Percentiles rank a stretch among this genome's conserved stretches.
Evolutionary conservation across 2,888 invertebrate genomes (phyloP).

Genomic region (Chalcis sispes): DNA sequence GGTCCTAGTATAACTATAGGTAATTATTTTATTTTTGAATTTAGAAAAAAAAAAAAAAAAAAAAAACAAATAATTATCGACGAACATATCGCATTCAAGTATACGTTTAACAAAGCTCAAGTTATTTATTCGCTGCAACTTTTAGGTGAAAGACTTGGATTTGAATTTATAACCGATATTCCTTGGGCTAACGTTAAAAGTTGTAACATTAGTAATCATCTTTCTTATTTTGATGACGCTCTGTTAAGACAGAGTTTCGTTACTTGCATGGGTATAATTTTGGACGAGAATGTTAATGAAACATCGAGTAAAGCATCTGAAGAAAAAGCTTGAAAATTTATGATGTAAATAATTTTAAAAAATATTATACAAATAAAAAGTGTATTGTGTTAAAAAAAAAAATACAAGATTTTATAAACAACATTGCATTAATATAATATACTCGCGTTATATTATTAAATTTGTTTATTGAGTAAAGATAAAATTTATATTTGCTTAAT

Average conservation of each 20-base stretch:
- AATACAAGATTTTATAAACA: no score
- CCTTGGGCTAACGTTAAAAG: conserved; percentile 11
- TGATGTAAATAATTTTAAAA: no score
- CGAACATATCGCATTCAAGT: background rate
- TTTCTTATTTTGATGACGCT: background rate
- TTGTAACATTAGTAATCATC: background rate
- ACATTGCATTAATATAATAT: no score
- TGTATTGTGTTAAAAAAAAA: no score
- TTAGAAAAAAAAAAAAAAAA: background rate
- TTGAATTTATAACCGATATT: conserved; percentile 21
- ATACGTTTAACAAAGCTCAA: no score
- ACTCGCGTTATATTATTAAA: no score
- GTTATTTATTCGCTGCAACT: background rate
- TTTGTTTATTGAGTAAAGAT: no score
- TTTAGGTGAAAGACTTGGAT: conserved; percentile 45
- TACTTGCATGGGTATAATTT: conserved; percentile 34
- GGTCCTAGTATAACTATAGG: conserved; percentile 61
- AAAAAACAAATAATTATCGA: background rate
- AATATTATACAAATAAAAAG: no score
- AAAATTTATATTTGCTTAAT: no score
- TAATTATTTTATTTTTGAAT: conserved; percentile 27
- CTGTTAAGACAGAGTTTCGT: conserved; percentile 30
- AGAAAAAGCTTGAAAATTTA: no score
- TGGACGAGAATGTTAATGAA: no score
- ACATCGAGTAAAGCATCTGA: no score